A percentile compares a stretch with the other conserved stretches of the same genome.
These are phyloP conservation scores for Drosophila neocordata DNA, from an alignment of 1,140 invertebrate species.

Conservation along the genomic window DNA sequence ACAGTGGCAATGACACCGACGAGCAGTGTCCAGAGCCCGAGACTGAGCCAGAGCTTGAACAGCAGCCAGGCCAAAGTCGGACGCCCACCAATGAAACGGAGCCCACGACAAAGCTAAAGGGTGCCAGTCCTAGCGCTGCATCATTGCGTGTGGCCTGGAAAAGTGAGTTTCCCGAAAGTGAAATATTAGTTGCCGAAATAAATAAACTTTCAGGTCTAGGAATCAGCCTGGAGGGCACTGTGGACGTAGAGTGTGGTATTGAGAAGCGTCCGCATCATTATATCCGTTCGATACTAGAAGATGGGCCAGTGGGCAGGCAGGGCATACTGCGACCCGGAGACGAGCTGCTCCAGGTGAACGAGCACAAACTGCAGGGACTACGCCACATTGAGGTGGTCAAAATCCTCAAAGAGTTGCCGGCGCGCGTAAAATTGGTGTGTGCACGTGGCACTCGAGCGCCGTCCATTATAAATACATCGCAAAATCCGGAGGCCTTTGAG, in stretches of 20 bases:
- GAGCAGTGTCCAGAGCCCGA: slow-evolving; percentile 72
- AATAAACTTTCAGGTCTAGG: slow-evolving; percentile 94
- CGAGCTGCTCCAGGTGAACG: slow-evolving; percentile 95
- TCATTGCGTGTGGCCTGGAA: slow-evolving; percentile 86
- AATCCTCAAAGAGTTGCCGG: slow-evolving; percentile 94
- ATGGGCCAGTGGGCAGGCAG: slow-evolving; percentile 94
- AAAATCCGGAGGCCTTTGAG: slow-evolving; percentile 90
- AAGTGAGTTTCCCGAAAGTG: slow-evolving; percentile 88
- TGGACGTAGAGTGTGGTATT: slow-evolving; percentile 92
- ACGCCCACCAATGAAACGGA: slow-evolving; percentile 61
- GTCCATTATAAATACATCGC: slow-evolving; percentile 88
- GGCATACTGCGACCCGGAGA: slow-evolving; percentile 92
- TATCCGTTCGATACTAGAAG: slow-evolving; percentile 92
- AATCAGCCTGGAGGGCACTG: slow-evolving; percentile 96
- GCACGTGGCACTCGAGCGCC: slow-evolving; percentile 86
- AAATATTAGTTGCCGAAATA: slow-evolving; percentile 91
- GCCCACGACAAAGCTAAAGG: slow-evolving; percentile 20
- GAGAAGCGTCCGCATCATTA: slow-evolving; percentile 94
- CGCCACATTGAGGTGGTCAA: slow-evolving; percentile 95
- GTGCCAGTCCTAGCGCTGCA: slow-evolving; percentile 66
- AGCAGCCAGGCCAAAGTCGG: slow-evolving; percentile 13
- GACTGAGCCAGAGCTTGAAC: slow-evolving; percentile 10
- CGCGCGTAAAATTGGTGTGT: slow-evolving; percentile 90
- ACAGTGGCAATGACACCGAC: slow-evolving; percentile 74
- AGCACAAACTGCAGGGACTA: slow-evolving; percentile 91